A percentile compares a stretch with the other conserved stretches of the same genome.
phyloP scores from a whole-genome alignment of 2,888 invertebrate genomes.

The Gonocerus acuteangulatus region DNA sequence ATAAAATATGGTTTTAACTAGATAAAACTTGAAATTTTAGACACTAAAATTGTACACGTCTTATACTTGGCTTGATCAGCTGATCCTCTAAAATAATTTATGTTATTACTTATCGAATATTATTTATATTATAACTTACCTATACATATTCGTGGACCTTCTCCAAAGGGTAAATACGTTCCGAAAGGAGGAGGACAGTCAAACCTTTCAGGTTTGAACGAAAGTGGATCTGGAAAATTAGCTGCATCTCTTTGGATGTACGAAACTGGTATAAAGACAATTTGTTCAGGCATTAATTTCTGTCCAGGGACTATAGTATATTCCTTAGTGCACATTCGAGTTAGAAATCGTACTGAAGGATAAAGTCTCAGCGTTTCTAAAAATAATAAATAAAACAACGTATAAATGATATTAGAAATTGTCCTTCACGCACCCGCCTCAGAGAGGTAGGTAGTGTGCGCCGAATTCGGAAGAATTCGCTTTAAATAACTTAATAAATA shows the following conservation, averaged over 20 bases:
- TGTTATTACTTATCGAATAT: too few species aligned
- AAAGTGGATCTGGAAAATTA: slow-evolving; percentile 4
- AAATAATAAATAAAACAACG: too few species aligned
- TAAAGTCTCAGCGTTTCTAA: slow-evolving; percentile 3
- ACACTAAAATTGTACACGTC: too few species aligned
- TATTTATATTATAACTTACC: not conserved
- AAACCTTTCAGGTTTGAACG: not conserved
- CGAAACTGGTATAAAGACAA: not conserved
- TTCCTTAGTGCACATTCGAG: slow-evolving; percentile 12
- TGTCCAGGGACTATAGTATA: slow-evolving; percentile 2
- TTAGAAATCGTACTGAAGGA: not conserved
- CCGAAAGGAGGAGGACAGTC: not conserved
- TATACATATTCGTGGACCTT: not conserved
- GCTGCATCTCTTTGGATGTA: slow-evolving; percentile 7
- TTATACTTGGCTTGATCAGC: too few species aligned
- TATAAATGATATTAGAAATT: too few species aligned
- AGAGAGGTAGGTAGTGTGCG: too few species aligned
- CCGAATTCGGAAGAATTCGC: too few species aligned
- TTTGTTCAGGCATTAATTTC: not conserved
- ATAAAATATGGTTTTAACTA: too few species aligned
- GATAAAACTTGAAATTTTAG: too few species aligned
- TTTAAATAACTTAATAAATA: too few species aligned
- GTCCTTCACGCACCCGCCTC: too few species aligned
- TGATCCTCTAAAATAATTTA: too few species aligned
- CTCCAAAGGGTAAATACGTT: not conserved